phyloP scores from a whole-genome alignment of 2,113 vertebrate genomes.

The Phasianus colchicus region DNA sequence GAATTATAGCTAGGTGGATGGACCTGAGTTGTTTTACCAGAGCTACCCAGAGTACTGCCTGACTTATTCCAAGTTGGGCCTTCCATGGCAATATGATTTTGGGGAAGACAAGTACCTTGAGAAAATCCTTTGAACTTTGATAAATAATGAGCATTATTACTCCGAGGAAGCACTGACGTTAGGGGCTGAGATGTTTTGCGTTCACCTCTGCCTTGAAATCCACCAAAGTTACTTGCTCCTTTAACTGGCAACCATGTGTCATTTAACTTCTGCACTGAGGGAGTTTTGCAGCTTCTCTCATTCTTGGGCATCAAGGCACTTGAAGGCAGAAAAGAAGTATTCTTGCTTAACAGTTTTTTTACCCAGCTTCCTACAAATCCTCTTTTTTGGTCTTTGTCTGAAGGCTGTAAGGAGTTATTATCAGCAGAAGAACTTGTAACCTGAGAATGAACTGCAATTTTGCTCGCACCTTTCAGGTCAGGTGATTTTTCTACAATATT shows the following conservation, averaged over 20 bases:
- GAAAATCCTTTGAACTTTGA: background rate
- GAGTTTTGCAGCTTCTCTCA: slow-evolving; percentile 32
- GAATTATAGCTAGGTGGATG: background rate
- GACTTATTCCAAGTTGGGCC: background rate
- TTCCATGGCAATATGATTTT: background rate
- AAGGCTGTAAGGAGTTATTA: slow-evolving; percentile 49
- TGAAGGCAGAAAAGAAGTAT: slow-evolving; percentile 72
- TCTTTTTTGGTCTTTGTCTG: slow-evolving; percentile 56
- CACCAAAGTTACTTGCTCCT: slow-evolving; percentile 86
- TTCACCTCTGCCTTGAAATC: slow-evolving; percentile 77
- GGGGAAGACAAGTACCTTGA: background rate
- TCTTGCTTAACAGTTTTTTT: slow-evolving; percentile 77
- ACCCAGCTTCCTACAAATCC: slow-evolving; percentile 79
- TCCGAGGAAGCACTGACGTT: background rate
- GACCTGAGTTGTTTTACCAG: background rate
- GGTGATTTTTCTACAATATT: background rate
- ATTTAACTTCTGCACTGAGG: slow-evolving; percentile 31
- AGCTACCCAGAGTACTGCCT: background rate
- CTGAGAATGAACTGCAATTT: slow-evolving; percentile 4
- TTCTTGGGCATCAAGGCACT: slow-evolving; percentile 64
- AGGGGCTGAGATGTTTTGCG: background rate
- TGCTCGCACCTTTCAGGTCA: slow-evolving; percentile 15
- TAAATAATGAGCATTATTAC: background rate
- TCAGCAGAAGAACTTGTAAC: background rate
- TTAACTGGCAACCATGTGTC: slow-evolving; percentile 77